A percentile compares a stretch with the other conserved stretches of the same genome.
Evolutionary conservation across 2,888 invertebrate species (phyloP).

Genomic region (Dyspetes luteomarginatus): DNA sequence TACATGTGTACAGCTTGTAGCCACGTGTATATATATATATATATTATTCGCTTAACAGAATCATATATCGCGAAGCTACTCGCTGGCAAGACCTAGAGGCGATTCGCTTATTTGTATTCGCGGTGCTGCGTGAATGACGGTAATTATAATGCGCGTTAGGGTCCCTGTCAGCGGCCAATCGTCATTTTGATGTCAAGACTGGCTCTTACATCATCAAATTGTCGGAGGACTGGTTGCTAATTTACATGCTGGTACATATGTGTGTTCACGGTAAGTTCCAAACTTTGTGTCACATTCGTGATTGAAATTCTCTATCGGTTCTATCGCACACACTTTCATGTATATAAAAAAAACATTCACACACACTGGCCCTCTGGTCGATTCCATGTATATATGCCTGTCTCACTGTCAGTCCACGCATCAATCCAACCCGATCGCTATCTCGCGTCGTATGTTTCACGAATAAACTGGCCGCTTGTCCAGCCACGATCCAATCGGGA

Average conservation of each 20-base stretch:
- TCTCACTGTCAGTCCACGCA: conserved; percentile 56
- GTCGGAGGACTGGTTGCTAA: conserved; percentile 28
- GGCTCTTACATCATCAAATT: conserved; percentile 47
- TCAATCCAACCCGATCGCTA: conserved; percentile 59
- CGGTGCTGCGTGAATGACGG: conserved; percentile 69
- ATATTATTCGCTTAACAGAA: not conserved
- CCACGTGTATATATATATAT: conserved; percentile 13
- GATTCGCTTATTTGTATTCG: conserved; percentile 68
- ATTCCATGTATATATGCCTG: conserved; percentile 27
- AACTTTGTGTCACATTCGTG: conserved; percentile 64
- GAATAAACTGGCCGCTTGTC: conserved; percentile 44
- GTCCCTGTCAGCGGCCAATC: conserved; percentile 75
- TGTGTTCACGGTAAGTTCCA: conserved; percentile 41
- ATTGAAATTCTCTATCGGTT: conserved; percentile 72
- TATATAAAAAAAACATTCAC: conserved; percentile 2
- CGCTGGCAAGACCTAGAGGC: conserved; percentile 15
- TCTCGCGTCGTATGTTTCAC: conserved; percentile 54
- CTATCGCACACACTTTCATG: conserved; percentile 3
- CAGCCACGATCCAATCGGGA: conserved; percentile 45
- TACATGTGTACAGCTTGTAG: not conserved
- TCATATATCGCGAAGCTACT: not conserved
- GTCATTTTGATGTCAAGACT: conserved; percentile 75
- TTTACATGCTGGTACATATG: conserved; percentile 29
- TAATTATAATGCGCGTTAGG: conserved; percentile 80
- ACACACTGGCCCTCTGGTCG: not conserved